phyloP scores from a whole-genome alignment of 2,888 invertebrate species.

The Ichneumoninae sp. region DNA sequence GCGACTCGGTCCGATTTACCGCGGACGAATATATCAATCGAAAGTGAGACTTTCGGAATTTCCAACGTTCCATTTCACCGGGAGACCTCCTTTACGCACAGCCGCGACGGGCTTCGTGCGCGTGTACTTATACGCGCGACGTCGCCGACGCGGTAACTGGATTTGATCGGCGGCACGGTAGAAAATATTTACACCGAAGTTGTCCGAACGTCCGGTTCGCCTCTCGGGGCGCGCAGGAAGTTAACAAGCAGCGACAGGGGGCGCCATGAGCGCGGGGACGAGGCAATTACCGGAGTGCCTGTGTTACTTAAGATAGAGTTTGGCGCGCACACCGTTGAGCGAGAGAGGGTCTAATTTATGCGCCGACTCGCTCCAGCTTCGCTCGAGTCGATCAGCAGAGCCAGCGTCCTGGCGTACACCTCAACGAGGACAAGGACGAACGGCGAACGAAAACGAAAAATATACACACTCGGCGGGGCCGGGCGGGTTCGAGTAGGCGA shows the following conservation, averaged over 20 bases:
- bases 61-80: background rate
- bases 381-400: slow-evolving; percentile 29
- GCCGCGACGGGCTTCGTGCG: background rate
- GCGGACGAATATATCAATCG: slow-evolving; percentile 38
- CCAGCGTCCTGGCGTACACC: slow-evolving; percentile 3
- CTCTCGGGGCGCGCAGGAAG: slow-evolving; percentile 49
- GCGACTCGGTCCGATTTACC: background rate
- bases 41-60: background rate
- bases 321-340: slow-evolving; percentile 50
- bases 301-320: slow-evolving; percentile 67
- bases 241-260: slow-evolving; percentile 65
- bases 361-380: slow-evolving; percentile 61
- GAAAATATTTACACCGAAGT: slow-evolving; percentile 53
- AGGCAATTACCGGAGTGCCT: slow-evolving; percentile 69
- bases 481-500: slow-evolving; percentile 55
- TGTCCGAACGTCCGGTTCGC: slow-evolving; percentile 48
- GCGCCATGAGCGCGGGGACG: slow-evolving; percentile 56
- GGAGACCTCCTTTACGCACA: background rate
- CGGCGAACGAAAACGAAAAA: slow-evolving; percentile 9
- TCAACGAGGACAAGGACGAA: slow-evolving; percentile 26
- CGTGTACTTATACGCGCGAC: background rate
- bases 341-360: slow-evolving; percentile 69
- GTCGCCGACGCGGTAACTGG: background rate
- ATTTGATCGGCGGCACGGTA: slow-evolving; percentile 12
- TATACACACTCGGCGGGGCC: slow-evolving; percentile 19